phyloP scores from a whole-genome alignment of 30 jellyfish, hydroid and myxozoan species.

The Aurelia aurita complex sp. Pacific region DNA sequence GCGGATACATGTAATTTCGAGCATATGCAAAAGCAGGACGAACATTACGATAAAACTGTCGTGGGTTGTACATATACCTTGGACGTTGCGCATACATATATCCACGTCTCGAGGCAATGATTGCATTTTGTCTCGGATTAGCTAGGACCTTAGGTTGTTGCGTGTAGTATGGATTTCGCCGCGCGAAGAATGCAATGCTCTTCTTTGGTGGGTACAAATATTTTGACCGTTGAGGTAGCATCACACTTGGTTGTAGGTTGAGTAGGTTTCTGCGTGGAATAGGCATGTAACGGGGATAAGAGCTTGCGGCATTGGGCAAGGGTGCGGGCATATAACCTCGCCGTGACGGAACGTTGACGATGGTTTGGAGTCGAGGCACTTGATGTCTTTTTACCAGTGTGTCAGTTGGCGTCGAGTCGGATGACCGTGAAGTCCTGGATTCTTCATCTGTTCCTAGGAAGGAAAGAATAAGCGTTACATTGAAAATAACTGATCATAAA shows the following conservation, averaged over 20 bases:
- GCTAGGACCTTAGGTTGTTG: conserved; percentile 14
- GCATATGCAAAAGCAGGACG: conserved; percentile 10
- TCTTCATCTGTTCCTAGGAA: neutral
- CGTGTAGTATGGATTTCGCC: conserved; percentile 24
- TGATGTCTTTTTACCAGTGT: neutral
- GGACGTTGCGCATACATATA: neutral
- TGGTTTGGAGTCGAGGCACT: neutral
- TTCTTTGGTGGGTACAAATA: neutral
- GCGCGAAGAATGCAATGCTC: conserved; percentile 22
- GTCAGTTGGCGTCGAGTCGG: neutral
- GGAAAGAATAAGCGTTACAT: too few relatives aligned
- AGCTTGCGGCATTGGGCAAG: neutral
- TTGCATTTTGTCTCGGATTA: conserved; percentile 27
- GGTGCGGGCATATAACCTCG: conserved; percentile 1
- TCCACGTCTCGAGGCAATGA: neutral
- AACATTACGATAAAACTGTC: neutral
- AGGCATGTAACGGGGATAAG: neutral
- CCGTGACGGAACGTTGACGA: neutral
- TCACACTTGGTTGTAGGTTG: neutral
- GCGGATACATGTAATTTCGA: neutral
- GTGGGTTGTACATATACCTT: conserved; percentile 19
- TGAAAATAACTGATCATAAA: too few relatives aligned
- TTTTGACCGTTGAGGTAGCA: conserved; percentile 20
- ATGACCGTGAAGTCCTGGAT: neutral
- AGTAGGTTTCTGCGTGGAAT: conserved; percentile 8